Percentiles rank a stretch among this genome's conserved stretches.
Evolutionary conservation across 1,140 invertebrate species (phyloP).

Genomic region (Pseudomyrmex cubaensis): DNA sequence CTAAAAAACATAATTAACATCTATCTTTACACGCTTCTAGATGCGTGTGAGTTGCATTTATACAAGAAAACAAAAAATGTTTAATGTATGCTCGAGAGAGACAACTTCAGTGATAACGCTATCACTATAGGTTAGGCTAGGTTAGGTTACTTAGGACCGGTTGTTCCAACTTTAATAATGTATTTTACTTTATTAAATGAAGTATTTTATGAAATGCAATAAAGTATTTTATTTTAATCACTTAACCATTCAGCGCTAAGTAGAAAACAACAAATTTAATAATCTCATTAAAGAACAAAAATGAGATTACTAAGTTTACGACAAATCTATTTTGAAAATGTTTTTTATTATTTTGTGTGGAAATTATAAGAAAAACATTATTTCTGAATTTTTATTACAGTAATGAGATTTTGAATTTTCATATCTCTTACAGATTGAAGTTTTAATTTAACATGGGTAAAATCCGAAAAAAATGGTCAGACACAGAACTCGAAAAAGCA

Average conservation of each 20-base stretch:
- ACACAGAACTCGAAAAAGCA: constrained; percentile 18
- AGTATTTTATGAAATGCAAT: too few species aligned
- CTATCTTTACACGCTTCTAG: neutral
- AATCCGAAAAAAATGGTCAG: constrained; percentile 26
- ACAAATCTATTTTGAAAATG: neutral
- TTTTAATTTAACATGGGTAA: constrained; percentile 13
- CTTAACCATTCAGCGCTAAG: too few species aligned
- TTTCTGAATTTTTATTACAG: constrained; percentile 3
- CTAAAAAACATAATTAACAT: too few species aligned
- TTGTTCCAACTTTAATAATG: too few species aligned
- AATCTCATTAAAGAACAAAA: too few species aligned
- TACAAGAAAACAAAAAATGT: neutral
- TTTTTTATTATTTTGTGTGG: neutral
- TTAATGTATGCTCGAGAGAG: neutral
- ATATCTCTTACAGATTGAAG: neutral
- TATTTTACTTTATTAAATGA: too few species aligned
- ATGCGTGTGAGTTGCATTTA: neutral
- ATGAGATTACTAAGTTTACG: too few species aligned
- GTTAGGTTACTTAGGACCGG: too few species aligned
- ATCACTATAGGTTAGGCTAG: neutral
- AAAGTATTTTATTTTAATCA: too few species aligned
- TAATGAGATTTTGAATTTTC: constrained; percentile 9
- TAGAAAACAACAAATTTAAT: too few species aligned
- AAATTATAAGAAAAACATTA: neutral
- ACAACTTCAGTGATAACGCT: neutral